Conservation (phyloP, 2,113 vertebrate species). For the Fukomys damarensis region DNA sequence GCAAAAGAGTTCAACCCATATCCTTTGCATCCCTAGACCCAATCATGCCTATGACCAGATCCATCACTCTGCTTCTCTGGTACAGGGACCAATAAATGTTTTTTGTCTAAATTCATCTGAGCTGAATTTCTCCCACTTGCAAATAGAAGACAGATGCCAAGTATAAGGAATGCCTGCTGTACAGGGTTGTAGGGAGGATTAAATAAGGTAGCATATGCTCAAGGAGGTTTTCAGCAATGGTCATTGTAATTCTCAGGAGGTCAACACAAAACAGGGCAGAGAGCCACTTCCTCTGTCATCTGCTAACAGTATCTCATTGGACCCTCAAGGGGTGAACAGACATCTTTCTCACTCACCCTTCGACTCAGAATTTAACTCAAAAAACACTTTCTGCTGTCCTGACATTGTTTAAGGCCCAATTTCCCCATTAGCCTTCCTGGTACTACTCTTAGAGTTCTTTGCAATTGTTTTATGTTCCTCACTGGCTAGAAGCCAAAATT, state of each 20-base stretch:
- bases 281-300: neutral
- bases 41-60: neutral
- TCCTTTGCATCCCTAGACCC: neutral
- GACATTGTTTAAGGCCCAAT: neutral
- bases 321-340: neutral
- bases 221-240: constrained; percentile 25
- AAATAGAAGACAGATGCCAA: constrained; percentile 27
- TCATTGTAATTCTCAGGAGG: neutral
- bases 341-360: neutral
- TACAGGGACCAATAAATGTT: neutral
- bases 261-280: neutral
- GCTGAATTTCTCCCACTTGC: neutral
- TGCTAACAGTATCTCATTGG: neutral
- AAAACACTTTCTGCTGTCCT: neutral
- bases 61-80: neutral
- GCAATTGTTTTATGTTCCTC: neutral
- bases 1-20: neutral
- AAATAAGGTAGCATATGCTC: neutral
- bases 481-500: neutral
- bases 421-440: neutral
- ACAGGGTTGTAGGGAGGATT: neutral
- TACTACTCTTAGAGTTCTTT: neutral
- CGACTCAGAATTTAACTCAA: constrained; percentile 23
- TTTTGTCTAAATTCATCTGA: neutral
- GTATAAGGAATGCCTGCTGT: neutral